Percentiles rank a stretch among this genome's conserved stretches.
These are phyloP conservation scores for Phortica okadai DNA, from an alignment of 2,888 invertebrate species.

Conservation along the genomic window DNA sequence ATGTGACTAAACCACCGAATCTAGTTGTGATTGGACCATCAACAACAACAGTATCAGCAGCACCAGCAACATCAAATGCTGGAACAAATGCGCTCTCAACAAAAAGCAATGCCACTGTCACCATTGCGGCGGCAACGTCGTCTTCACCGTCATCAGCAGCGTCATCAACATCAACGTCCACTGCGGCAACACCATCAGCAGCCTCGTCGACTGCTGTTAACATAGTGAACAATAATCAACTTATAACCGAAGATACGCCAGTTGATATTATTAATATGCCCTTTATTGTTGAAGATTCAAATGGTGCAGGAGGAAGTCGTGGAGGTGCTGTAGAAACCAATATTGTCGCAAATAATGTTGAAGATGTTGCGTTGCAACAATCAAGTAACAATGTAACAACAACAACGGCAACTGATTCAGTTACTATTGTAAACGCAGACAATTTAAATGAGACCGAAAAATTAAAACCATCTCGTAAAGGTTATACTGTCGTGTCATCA, in stretches of 20 bases:
- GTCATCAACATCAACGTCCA: slow-evolving; percentile 25
- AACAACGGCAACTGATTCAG: slow-evolving; percentile 38
- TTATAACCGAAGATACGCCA: slow-evolving; percentile 80
- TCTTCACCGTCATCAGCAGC: slow-evolving; percentile 30
- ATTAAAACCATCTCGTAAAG: background rate
- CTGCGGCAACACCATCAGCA: slow-evolving; percentile 38
- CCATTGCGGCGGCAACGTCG: slow-evolving; percentile 39
- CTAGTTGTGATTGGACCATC: slow-evolving; percentile 65
- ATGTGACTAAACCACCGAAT: slow-evolving; percentile 50
- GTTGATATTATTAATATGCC: slow-evolving; percentile 77
- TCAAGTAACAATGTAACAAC: slow-evolving; percentile 24
- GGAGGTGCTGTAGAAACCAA: background rate
- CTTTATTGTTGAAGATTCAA: slow-evolving; percentile 72
- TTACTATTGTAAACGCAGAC: slow-evolving; percentile 45
- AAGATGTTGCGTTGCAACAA: slow-evolving; percentile 2
- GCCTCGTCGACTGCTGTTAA: background rate
- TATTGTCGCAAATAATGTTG: slow-evolving; percentile 4
- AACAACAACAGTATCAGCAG: slow-evolving; percentile 29
- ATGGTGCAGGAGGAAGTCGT: slow-evolving; percentile 37
- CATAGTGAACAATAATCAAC: slow-evolving; percentile 56
- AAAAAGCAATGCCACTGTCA: background rate
- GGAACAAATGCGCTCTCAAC: background rate
- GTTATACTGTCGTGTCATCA: background rate
- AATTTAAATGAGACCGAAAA: slow-evolving; percentile 45
- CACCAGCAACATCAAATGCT: background rate